Percentiles rank a stretch among this genome's conserved stretches.
Conservation (phyloP, 2,113 vertebrate species). For the Cynopterus brachyotis region DNA sequence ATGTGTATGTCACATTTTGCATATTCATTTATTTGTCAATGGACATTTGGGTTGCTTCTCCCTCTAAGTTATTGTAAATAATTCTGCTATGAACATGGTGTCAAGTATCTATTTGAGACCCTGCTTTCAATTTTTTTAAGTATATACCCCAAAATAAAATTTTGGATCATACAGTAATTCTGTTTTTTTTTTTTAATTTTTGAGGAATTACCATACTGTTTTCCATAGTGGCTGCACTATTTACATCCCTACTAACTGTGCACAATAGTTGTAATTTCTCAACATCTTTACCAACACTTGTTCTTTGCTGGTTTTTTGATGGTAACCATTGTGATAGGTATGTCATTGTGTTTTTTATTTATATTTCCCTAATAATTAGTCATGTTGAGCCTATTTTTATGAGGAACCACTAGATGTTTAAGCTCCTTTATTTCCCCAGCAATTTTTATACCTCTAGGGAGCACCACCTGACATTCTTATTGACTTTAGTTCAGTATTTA, state of each 20-base stretch:
- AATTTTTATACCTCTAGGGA: background rate
- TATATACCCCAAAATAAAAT: background rate
- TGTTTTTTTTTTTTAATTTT: background rate
- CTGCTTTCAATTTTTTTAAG: background rate
- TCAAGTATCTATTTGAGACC: background rate
- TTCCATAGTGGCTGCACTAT: background rate
- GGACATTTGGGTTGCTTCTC: background rate
- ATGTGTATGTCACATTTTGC: background rate
- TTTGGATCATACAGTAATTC: background rate
- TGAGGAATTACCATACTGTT: background rate
- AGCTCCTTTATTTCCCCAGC: background rate
- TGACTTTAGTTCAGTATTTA: background rate
- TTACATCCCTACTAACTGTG: background rate
- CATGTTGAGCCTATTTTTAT: background rate
- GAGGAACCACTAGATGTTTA: background rate
- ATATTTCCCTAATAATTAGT: background rate
- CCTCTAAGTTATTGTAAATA: background rate
- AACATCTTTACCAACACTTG: background rate
- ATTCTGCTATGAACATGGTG: background rate
- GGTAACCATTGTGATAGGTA: background rate
- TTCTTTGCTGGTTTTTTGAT: background rate
- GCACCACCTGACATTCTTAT: background rate
- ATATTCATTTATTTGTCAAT: background rate
- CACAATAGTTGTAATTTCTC: background rate
- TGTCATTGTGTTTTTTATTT: background rate